Conservation (phyloP, 2,797 vertebrate genomes). For the Serranus cabrilla region DNA sequence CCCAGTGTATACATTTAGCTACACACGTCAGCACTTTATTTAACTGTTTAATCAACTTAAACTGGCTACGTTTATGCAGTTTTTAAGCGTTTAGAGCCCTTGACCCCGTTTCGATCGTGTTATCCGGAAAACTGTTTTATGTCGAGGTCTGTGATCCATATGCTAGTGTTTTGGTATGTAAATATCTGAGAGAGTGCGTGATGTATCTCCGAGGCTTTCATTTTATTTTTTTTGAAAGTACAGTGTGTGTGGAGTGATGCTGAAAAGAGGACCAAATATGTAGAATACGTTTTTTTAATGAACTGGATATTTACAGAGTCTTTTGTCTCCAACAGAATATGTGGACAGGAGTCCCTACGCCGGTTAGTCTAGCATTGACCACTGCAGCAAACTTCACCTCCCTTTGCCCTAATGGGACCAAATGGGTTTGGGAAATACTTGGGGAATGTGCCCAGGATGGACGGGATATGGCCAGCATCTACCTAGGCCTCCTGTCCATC, state of each 20-base stretch:
- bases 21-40: rapidly evolving
- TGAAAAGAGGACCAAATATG: neutral
- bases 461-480: slow-evolving; percentile 91
- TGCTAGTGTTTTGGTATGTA: neutral
- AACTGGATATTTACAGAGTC: neutral
- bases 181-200: neutral
- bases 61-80: neutral
- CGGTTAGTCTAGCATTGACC: slow-evolving; percentile 29
- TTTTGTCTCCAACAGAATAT: slow-evolving; percentile 57
- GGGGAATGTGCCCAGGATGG: slow-evolving; percentile 90
- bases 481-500: slow-evolving; percentile 93
- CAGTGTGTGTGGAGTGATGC: rapidly evolving
- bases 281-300: neutral
- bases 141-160: neutral
- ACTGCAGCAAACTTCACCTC: slow-evolving; percentile 81
- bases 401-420: slow-evolving; percentile 90
- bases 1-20: neutral
- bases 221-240: neutral
- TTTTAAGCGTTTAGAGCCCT: neutral
- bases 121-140: neutral
- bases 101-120: neutral
- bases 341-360: slow-evolving; percentile 53
- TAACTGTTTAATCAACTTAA: neutral
- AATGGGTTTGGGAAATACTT: slow-evolving; percentile 90
- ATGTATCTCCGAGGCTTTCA: neutral